Evolutionary conservation across 2,888 invertebrate genomes (phyloP).

Genomic region (Deilephila porcellus): DNA sequence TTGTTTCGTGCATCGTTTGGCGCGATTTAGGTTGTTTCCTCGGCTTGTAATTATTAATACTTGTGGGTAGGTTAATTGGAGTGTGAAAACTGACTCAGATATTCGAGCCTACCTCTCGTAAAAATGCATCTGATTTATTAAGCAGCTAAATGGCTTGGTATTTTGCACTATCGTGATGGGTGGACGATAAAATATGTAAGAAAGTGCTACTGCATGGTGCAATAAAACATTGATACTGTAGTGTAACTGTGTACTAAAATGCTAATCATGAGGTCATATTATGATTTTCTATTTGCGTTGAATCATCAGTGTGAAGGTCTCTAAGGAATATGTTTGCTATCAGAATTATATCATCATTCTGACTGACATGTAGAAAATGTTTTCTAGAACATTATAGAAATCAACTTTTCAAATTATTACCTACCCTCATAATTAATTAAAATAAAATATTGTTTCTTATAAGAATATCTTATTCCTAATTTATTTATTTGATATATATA

Average conservation of each 20-base stretch:
- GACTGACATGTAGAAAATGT: neutral
- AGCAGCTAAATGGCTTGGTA: slow-evolving; percentile 40
- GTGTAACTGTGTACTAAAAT: slow-evolving; percentile 29
- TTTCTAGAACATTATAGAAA: neutral
- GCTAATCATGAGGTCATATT: slow-evolving; percentile 49
- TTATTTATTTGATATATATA: no score
- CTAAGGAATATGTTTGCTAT: slow-evolving; percentile 22
- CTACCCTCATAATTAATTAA: neutral
- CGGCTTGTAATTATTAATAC: slow-evolving; percentile 74
- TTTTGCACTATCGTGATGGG: slow-evolving; percentile 6
- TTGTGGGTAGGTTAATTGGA: slow-evolving; percentile 80
- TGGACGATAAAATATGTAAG: neutral
- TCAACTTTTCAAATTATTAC: neutral
- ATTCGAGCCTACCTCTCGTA: slow-evolving; percentile 70
- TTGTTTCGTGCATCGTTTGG: slow-evolving; percentile 73
- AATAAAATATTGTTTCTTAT: neutral
- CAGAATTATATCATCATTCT: neutral
- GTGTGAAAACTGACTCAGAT: slow-evolving; percentile 81
- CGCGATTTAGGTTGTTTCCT: slow-evolving; percentile 74
- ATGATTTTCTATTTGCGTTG: slow-evolving; percentile 60
- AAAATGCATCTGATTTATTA: slow-evolving; percentile 69
- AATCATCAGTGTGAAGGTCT: slow-evolving; percentile 62
- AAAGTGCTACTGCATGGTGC: slow-evolving; percentile 16
- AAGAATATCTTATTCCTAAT: no score
- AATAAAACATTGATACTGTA: slow-evolving; percentile 41